phyloP scores from a whole-genome alignment of 2,888 invertebrate species.

The Suillia variegata region DNA sequence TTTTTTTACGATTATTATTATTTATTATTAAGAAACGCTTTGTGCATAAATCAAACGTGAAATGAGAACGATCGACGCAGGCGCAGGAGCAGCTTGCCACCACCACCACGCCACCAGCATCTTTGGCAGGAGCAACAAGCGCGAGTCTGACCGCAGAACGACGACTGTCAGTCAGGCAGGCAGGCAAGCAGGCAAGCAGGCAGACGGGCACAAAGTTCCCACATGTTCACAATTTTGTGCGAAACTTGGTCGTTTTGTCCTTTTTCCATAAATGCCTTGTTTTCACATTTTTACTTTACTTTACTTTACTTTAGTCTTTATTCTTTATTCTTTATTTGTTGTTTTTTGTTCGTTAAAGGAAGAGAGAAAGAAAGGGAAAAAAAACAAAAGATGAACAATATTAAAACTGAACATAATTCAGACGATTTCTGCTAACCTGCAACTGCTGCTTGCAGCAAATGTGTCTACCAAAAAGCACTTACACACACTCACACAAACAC shows the following conservation, averaged over 20 bases:
- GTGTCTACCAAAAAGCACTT: not conserved
- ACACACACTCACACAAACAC: too few species aligned
- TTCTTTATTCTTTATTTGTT: not conserved
- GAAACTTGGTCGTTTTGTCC: constrained; percentile 22
- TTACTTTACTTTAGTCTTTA: too few species aligned
- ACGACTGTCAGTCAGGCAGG: constrained; percentile 18
- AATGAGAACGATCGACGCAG: constrained; percentile 35
- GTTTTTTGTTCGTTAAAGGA: constrained; percentile 3
- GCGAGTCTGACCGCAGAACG: too few species aligned
- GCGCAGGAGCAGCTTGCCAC: constrained; percentile 27
- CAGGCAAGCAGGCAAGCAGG: constrained; percentile 22
- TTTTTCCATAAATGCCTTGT: too few species aligned
- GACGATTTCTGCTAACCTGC: constrained; percentile 24
- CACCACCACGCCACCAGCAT: constrained; percentile 40
- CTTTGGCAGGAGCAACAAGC: constrained; percentile 7
- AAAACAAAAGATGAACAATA: too few species aligned
- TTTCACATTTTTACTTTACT: too few species aligned
- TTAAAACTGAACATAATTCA: constrained; percentile 1
- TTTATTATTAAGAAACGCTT: constrained; percentile 54
- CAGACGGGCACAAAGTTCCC: constrained; percentile 39
- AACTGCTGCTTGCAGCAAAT: constrained; percentile 13
- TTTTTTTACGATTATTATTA: too few species aligned
- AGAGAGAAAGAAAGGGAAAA: too few species aligned
- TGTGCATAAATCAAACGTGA: constrained; percentile 55
- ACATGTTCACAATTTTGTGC: constrained; percentile 53